Base-by-base conservation (phyloP, 2,113 vertebrate genomes). In the Amblyornis subalaris region DNA sequence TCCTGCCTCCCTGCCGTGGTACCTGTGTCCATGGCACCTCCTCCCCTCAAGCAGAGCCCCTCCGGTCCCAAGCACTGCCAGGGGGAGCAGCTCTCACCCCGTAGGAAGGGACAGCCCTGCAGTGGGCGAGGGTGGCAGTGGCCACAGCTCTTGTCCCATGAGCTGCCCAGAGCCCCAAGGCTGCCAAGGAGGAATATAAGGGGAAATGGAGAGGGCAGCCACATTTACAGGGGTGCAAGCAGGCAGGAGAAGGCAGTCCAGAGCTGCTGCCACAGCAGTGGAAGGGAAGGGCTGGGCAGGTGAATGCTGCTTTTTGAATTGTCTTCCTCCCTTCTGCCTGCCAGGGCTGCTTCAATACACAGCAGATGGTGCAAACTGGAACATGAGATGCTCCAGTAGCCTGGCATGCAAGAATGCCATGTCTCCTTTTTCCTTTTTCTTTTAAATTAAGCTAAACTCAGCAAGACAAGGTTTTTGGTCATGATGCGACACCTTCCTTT, bases 31-130 rank as follows among this genome's bases (percentile, higher is more conserved):
- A 1, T 1, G 33, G 81, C 9, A 21, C 17, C 14, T 11, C 6
- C 20, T 57, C 24, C 20, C 62, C 18, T 4, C 19, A 15, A 12
- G 18, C 53, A 51, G 55, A 61, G 58, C 57, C 36, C 15, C 61
- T 25, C 42, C 0, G 1, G 12, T 31, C 48, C 35, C 21, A 1
- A 0, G 1, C 0, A 2, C 57, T 25, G 57, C 24, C 29, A 38
- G 55, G 1, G 16, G 31, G 40, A 45, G 58, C 58, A 44, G 54
- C 35, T 65, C 50, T 10, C n/a, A 6, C 1, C 4, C 33, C 0
- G 2, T 0, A 3, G n/a, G 42, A 28, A 62, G 35, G 6, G 17
- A 22, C 47, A 66, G 77, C 51, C 44, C 78, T 40, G 28, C 2
- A 0, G 40, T 7, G 42, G 54, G 28, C 0, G 0, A 72, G 35